Evolutionary conservation across 64 coral and sea anemone genomes (phyloP).

Genomic region (Montipora sp.): DNA sequence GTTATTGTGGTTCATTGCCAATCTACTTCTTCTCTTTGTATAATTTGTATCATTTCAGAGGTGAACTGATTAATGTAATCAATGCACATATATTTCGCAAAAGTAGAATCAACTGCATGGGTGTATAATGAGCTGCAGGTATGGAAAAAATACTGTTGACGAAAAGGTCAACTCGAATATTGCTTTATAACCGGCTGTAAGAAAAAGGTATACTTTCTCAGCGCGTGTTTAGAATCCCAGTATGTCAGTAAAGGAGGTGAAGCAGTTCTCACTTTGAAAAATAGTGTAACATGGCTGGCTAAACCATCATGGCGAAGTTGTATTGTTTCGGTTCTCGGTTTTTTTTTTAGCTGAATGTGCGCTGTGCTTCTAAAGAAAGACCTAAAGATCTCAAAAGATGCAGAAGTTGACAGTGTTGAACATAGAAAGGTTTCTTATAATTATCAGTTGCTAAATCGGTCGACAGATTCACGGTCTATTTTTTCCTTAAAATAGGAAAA

Average conservation of each 20-base stretch:
- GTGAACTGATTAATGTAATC: not conserved
- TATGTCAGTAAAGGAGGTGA: not conserved
- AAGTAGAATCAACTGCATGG: no score
- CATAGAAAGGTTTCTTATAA: no score
- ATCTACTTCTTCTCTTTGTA: no score
- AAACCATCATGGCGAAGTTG: not conserved
- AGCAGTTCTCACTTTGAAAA: not conserved
- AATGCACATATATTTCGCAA: not conserved
- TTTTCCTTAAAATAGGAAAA: no score
- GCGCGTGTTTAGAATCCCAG: constrained; percentile 2
- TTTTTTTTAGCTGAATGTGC: not conserved
- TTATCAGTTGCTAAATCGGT: no score
- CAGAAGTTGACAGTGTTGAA: no score
- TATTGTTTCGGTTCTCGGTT: not conserved
- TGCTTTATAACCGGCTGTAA: not conserved
- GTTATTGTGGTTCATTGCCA: no score
- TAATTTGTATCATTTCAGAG: no score
- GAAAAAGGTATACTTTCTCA: not conserved
- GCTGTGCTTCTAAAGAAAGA: not conserved
- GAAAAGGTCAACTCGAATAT: not conserved
- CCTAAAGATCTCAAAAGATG: no score
- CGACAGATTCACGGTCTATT: no score
- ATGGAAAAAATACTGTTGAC: not conserved
- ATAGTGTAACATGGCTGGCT: not conserved
- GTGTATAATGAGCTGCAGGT: no score